Evolutionary conservation across 2,888 invertebrate species (phyloP).

Genomic region (Alloscopus bannaensis): DNA sequence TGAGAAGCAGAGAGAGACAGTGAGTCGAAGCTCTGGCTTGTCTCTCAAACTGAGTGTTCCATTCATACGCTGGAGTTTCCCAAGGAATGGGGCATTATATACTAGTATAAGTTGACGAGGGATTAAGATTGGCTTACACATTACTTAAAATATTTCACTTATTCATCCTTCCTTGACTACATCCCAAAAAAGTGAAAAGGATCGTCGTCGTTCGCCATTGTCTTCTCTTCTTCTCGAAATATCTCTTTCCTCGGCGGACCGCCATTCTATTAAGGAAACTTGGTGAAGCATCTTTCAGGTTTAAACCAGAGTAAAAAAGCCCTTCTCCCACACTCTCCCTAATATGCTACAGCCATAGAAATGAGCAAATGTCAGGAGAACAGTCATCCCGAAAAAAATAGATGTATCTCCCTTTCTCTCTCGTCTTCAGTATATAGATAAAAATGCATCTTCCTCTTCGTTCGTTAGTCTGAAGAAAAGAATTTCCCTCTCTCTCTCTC

Average conservation of each 20-base stretch:
- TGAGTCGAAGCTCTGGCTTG: too few species aligned
- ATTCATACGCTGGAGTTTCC: too few species aligned
- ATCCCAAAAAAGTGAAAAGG: constrained; percentile 26
- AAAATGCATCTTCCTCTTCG: too few species aligned
- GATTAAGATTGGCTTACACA: constrained; percentile 53
- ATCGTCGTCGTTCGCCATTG: constrained; percentile 25
- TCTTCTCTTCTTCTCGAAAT: constrained; percentile 1
- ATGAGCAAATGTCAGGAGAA: constrained; percentile 35
- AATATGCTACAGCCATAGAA: background rate
- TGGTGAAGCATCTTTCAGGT: constrained; percentile 15
- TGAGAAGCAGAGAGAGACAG: too few species aligned
- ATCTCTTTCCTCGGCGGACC: constrained; percentile 3
- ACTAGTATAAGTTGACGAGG: constrained; percentile 47
- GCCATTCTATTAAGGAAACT: too few species aligned
- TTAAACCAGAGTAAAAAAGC: constrained; percentile 1
- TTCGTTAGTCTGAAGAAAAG: constrained; percentile 1
- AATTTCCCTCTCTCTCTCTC: background rate
- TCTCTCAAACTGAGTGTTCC: too few species aligned
- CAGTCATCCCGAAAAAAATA: constrained; percentile 18
- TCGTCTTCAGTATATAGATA: too few species aligned
- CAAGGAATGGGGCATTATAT: too few species aligned
- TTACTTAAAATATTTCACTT: constrained; percentile 51
- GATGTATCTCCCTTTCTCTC: constrained; percentile 6
- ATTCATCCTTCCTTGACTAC: constrained; percentile 34
- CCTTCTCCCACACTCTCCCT: too few species aligned